Conservation (phyloP, 2,888 invertebrate species). For the Rotaria sp. region DNA sequence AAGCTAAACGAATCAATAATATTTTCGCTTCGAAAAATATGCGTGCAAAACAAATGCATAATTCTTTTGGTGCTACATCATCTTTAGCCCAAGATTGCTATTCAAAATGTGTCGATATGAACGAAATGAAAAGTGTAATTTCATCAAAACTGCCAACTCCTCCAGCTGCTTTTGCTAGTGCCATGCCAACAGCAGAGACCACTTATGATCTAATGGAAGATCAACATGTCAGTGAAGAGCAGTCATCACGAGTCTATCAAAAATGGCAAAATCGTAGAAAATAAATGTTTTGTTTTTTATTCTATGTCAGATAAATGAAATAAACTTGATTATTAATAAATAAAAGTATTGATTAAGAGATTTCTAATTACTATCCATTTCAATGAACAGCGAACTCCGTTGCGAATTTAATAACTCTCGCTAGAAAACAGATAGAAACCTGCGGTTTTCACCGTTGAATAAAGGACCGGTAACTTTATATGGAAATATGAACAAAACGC, state of each 20-base stretch:
- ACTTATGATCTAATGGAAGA: background rate
- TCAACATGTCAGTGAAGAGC: conserved; percentile 1
- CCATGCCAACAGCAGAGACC: no score
- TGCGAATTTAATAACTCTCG: no score
- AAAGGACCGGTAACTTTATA: no score
- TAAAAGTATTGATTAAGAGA: no score
- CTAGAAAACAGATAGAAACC: no score
- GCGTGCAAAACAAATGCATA: background rate
- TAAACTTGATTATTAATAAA: no score
- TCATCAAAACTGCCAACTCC: background rate
- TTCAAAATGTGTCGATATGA: background rate
- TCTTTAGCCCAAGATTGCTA: background rate
- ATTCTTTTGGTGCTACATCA: background rate
- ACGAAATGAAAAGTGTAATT: background rate
- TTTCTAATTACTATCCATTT: no score
- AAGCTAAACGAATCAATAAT: background rate
- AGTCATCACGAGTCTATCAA: conserved; percentile 11
- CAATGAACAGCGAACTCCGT: no score
- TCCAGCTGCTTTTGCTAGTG: background rate
- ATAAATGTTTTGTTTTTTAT: background rate
- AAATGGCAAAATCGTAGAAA: conserved; percentile 8
- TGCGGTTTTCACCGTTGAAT: no score
- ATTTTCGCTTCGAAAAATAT: conserved; percentile 25
- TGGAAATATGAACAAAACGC: no score
- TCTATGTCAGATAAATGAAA: background rate